Conservation (phyloP, 2,888 invertebrate genomes). For the Pachycephus smyrnensis region DNA sequence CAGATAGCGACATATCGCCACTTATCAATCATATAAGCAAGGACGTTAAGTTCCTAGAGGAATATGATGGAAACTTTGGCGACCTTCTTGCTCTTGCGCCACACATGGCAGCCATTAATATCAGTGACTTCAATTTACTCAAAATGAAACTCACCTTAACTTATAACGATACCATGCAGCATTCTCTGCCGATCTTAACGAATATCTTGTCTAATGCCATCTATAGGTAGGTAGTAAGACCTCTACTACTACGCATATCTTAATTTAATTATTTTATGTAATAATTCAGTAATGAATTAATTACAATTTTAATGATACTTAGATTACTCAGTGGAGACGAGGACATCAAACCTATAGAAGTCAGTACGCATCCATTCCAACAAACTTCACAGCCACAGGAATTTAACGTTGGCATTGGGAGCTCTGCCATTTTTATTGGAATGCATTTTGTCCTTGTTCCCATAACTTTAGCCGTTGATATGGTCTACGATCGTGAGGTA, state of each 20-base stretch:
- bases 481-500: slow-evolving; percentile 88
- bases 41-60: slow-evolving; percentile 64
- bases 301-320: slow-evolving; percentile 15
- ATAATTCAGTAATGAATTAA: slow-evolving; percentile 10
- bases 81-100: slow-evolving; percentile 74
- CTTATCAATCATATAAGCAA: slow-evolving; percentile 49
- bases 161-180: slow-evolving; percentile 84
- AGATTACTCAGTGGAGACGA: slow-evolving; percentile 64
- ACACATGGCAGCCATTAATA: slow-evolving; percentile 77
- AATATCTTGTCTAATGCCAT: slow-evolving; percentile 80
- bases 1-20: slow-evolving; percentile 63
- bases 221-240: slow-evolving; percentile 71
- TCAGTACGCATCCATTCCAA: slow-evolving; percentile 78
- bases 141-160: slow-evolving; percentile 74
- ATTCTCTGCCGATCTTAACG: slow-evolving; percentile 81
- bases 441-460: slow-evolving; percentile 85
- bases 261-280: not conserved
- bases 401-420: slow-evolving; percentile 78
- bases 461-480: slow-evolving; percentile 81
- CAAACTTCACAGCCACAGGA: slow-evolving; percentile 80
- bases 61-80: slow-evolving; percentile 77
- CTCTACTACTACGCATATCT: not conserved
- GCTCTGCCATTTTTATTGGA: slow-evolving; percentile 82
- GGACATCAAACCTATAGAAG: slow-evolving; percentile 70
- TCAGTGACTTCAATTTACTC: slow-evolving; percentile 70